Evolutionary conservation across 2,113 vertebrate species (phyloP).

Genomic region (Myrmecophaga tridactyla): DNA sequence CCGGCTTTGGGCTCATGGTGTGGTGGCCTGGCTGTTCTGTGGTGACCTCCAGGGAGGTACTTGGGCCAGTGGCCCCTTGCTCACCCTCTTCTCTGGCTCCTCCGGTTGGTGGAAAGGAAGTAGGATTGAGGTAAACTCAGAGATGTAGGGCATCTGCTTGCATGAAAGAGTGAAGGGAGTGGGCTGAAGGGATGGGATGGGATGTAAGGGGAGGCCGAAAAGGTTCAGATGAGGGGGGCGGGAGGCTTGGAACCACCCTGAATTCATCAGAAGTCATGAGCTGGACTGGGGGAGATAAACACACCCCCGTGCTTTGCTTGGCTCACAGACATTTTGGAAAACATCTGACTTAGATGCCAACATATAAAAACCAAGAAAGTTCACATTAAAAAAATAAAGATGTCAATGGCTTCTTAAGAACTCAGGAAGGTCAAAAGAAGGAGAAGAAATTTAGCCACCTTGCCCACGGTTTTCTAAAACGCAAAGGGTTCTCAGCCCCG

Average conservation of each 20-base stretch:
- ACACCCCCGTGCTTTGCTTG: not conserved
- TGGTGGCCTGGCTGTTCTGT: not conserved
- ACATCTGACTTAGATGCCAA: not conserved
- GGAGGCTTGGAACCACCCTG: not conserved
- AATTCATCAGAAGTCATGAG: too few relatives aligned
- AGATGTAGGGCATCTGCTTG: not conserved
- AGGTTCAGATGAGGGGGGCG: not conserved
- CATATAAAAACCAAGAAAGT: not conserved
- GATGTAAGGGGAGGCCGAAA: not conserved
- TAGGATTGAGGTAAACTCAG: too few relatives aligned
- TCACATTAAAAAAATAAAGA: not conserved
- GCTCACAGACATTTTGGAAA: not conserved
- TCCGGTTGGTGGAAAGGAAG: fast-evolving
- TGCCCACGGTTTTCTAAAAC: not conserved
- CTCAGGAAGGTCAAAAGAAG: not conserved
- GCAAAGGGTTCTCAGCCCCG: not conserved
- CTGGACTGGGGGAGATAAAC: fast-evolving
- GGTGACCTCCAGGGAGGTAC: not conserved
- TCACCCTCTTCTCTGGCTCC: not conserved
- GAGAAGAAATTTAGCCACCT: not conserved
- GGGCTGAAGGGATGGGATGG: not conserved
- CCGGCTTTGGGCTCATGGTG: not conserved
- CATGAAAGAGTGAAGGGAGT: not conserved
- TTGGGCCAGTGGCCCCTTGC: not conserved
- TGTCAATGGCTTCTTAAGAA: not conserved